Percentiles rank a stretch among this genome's conserved stretches.
These are phyloP conservation scores for Clarias laeviceps DNA, from an alignment of 2,797 vertebrate genomes.

Conservation along the genomic window DNA sequence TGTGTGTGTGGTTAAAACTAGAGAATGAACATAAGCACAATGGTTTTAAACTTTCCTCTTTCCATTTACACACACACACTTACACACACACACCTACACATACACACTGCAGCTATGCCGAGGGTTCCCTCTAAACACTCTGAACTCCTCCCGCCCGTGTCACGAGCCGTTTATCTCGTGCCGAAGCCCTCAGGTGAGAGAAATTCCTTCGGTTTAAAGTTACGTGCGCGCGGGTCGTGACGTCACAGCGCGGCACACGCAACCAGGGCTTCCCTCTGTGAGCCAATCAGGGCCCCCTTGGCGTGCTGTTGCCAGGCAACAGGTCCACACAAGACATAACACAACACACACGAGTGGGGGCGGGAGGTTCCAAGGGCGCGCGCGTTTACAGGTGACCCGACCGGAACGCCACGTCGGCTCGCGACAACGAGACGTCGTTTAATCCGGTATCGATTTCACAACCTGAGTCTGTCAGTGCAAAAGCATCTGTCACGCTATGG, in stretches of 20 bases:
- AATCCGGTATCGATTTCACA: constrained; percentile 64
- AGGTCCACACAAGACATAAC: constrained; percentile 64
- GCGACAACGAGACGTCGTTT: constrained; percentile 28
- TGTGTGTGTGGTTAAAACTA: too few relatives aligned
- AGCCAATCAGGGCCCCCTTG: constrained; percentile 65
- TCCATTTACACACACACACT: not conserved
- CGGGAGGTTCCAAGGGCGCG: constrained; percentile 62
- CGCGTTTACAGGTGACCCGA: constrained; percentile 64
- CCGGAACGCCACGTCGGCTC: constrained; percentile 62
- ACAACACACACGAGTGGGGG: not conserved
- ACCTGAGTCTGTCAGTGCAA: not conserved
- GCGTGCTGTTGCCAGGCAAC: constrained; percentile 66
- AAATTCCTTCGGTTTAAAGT: constrained; percentile 48
- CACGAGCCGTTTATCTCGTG: constrained; percentile 20
- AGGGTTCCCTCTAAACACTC: constrained; percentile 7
- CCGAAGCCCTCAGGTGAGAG: constrained; percentile 55
- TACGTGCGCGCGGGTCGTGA: constrained; percentile 56
- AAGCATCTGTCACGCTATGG: constrained; percentile 18
- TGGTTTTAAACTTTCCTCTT: constrained; percentile 1
- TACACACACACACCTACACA: not conserved
- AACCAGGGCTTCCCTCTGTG: constrained; percentile 68
- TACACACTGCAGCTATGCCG: not conserved
- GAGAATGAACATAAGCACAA: constrained; percentile 5
- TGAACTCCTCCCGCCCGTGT: constrained; percentile 1
- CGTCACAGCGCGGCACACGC: constrained; percentile 63